These are phyloP conservation scores for Ennomos erosarius DNA, from an alignment of 2,888 invertebrate genomes.

Conservation along the genomic window DNA sequence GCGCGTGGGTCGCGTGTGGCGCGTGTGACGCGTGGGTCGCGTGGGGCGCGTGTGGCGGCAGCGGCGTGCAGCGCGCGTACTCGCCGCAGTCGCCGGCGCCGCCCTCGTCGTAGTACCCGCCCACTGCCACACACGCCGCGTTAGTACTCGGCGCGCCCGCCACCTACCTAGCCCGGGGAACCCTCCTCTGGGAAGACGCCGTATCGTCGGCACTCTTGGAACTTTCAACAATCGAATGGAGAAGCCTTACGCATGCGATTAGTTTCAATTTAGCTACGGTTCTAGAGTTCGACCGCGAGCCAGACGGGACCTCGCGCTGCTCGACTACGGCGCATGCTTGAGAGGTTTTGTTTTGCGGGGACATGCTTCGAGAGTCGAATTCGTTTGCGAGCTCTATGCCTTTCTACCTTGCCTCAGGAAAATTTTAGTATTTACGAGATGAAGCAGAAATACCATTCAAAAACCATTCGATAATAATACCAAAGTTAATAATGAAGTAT, in stretches of 20 bases:
- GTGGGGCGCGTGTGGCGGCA: conserved; percentile 54
- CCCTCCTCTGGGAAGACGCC: no score
- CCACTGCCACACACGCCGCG: conserved; percentile 82
- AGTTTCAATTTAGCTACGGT: conserved; percentile 56
- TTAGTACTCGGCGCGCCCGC: conserved; percentile 51
- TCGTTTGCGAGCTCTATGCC: conserved; percentile 56
- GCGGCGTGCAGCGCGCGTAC: conserved; percentile 69
- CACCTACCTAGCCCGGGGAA: conserved; percentile 64
- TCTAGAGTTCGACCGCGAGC: conserved; percentile 49
- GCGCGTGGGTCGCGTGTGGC: conserved; percentile 45
- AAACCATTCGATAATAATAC: conserved; percentile 38
- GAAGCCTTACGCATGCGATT: conserved; percentile 77
- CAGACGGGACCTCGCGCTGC: conserved; percentile 51
- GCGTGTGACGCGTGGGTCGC: conserved; percentile 46
- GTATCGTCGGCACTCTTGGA: not conserved
- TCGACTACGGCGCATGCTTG: conserved; percentile 74
- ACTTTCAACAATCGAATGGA: conserved; percentile 42
- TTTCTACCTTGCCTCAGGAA: conserved; percentile 62
- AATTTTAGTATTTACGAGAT: conserved; percentile 65
- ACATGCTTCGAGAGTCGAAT: conserved; percentile 70
- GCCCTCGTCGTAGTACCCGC: conserved; percentile 80
- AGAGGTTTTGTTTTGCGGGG: conserved; percentile 58
- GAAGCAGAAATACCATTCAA: conserved; percentile 61
- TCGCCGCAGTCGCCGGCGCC: conserved; percentile 74
- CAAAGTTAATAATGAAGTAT: conserved; percentile 24